Percentiles rank a stretch among this genome's conserved stretches.
Conservation (phyloP, 2,888 invertebrate species). For the Leptinotarsa tumamoca region DNA sequence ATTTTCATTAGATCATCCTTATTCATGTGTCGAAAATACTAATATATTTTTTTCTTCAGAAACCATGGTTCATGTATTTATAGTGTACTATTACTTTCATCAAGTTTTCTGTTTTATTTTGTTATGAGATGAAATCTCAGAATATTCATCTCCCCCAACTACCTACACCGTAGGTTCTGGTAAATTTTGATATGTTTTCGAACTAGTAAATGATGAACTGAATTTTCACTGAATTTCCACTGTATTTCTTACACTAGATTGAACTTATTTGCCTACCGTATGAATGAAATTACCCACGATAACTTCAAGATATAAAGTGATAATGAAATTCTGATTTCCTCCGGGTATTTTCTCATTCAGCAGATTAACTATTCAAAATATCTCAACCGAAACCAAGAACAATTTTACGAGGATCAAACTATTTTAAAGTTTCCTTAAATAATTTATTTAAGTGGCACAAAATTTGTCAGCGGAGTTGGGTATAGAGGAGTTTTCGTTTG, state of each 20-base stretch:
- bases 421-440: conserved; percentile 39
- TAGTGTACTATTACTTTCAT: too few relatives aligned
- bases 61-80: too few relatives aligned
- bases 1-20: too few relatives aligned
- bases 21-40: too few relatives aligned
- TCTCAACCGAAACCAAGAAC: conserved; percentile 38
- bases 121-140: too few relatives aligned
- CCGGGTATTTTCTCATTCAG: conserved; percentile 37
- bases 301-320: conserved; percentile 28
- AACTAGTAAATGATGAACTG: background rate
- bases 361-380: conserved; percentile 40
- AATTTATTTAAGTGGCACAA: conserved; percentile 40
- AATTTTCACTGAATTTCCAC: background rate
- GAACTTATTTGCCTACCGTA: background rate
- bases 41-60: too few relatives aligned
- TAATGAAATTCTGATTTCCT: conserved; percentile 34
- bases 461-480: conserved; percentile 31
- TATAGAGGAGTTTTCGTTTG: conserved; percentile 20
- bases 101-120: too few relatives aligned
- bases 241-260: background rate
- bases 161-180: too few relatives aligned
- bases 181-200: too few relatives aligned
- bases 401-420: conserved; percentile 34
- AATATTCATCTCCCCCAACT: too few relatives aligned
- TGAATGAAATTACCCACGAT: conserved; percentile 27